These are phyloP conservation scores for Tanytarsus gracilentus DNA, from an alignment of 2,888 invertebrate genomes.

Conservation along the genomic window DNA sequence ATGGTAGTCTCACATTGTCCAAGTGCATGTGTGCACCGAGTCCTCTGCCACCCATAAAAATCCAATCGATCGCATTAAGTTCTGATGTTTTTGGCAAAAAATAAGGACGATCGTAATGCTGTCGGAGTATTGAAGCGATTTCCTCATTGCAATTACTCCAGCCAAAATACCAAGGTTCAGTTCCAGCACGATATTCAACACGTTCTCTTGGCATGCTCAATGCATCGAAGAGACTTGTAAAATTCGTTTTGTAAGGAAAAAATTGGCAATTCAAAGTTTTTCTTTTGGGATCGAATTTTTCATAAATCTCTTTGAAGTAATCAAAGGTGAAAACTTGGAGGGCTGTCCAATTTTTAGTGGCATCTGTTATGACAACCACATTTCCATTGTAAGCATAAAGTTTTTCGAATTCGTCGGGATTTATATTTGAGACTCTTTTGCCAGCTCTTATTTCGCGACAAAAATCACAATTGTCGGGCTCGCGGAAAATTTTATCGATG, in stretches of 20 bases:
- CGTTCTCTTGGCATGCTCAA: slow-evolving; percentile 68
- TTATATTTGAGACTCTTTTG: slow-evolving; percentile 56
- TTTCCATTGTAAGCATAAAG: slow-evolving; percentile 65
- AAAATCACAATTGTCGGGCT: slow-evolving; percentile 71
- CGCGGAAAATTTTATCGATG: slow-evolving; percentile 51
- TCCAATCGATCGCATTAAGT: slow-evolving; percentile 86
- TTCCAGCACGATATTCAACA: slow-evolving; percentile 45
- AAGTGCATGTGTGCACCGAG: slow-evolving; percentile 95
- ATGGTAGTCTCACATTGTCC: slow-evolving; percentile 85
- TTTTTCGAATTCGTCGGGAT: slow-evolving; percentile 59
- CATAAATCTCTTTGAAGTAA: slow-evolving; percentile 73
- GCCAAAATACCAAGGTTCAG: slow-evolving; percentile 55
- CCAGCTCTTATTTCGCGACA: slow-evolving; percentile 58
- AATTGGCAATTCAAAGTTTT: slow-evolving; percentile 72
- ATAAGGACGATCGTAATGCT: slow-evolving; percentile 75
- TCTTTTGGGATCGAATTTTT: slow-evolving; percentile 47
- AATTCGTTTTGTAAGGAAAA: slow-evolving; percentile 86
- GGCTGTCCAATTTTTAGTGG: slow-evolving; percentile 72
- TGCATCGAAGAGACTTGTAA: slow-evolving; percentile 67
- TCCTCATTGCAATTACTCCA: slow-evolving; percentile 91
- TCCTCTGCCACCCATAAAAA: slow-evolving; percentile 93
- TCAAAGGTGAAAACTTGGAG: slow-evolving; percentile 63
- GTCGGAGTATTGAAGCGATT: slow-evolving; percentile 65
- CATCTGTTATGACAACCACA: slow-evolving; percentile 82
- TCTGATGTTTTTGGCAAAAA: slow-evolving; percentile 81